Evolutionary conservation across 2,888 invertebrate species (phyloP), one percentile per base, ranked within the genome.

Genomic region (Pogonocherus hispidulus): DNA sequence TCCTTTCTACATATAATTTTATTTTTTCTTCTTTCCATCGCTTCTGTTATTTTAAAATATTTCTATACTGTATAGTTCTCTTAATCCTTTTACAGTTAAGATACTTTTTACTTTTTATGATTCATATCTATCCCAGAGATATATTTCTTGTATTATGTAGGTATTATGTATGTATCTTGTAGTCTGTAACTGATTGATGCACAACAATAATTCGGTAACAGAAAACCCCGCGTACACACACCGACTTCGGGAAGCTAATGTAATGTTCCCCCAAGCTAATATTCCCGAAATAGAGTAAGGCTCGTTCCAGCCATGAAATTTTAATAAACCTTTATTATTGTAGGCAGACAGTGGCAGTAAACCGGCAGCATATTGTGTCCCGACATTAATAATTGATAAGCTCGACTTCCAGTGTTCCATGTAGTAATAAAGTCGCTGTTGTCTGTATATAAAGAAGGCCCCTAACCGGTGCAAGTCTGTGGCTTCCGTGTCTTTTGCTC

Each of bases 401-500:
- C 47, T 19, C 27, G 46, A 35, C 47, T 59, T 35, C 27, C 35
- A 37, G 19, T 62, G 55, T 62, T 60, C 52, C 63, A 18, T 54
- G 37, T 47, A 52, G 46, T 37, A 62, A 64, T 63, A 52, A 69
- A 69, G 37, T 63, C 23, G 60, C 41, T 56, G 65, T 66, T 57
- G 62, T 69, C 55, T 23, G 16, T 52, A 49, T 27, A 51, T 64
- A 67, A 67, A 60, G 51, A 19, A 55, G 47, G 51, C 54, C 49
- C 54, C 37, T 44, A 37, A 35, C 57, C 52, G 51, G 76, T 74
- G 60, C 72, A 73, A 75, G 72, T 71, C 68, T 59, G 73, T 71
- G 75, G 67, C 74, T 73, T 44, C 67, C 74, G 71, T 73, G 73
- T 69, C 65, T 64, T 64, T 6, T 16, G 63, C 56, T 59, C 49